A percentile compares a stretch with the other conserved stretches of the same genome.
These are phyloP conservation scores for Oreohelix idahoensis DNA, from an alignment of 1,140 invertebrate genomes.

Conservation along the genomic window DNA sequence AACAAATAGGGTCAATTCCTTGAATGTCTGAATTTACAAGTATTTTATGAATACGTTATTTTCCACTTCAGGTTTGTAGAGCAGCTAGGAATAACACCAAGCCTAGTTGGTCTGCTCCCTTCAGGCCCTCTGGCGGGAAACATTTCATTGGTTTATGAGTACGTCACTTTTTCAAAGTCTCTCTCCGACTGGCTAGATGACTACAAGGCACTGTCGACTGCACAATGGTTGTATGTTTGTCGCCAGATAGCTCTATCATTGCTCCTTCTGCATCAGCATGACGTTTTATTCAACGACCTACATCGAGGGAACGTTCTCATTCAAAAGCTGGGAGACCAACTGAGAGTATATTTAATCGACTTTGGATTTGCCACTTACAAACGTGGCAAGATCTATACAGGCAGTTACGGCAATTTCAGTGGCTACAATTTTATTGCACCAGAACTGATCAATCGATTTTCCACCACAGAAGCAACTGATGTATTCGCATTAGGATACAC, in stretches of 20 bases:
- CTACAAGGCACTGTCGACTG: neutral
- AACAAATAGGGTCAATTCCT: too few relatives aligned
- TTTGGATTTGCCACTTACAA: slow-evolving; percentile 8
- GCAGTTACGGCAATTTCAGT: neutral
- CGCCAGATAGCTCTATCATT: neutral
- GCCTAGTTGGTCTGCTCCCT: slow-evolving; percentile 28
- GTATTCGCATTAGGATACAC: neutral
- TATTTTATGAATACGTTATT: neutral
- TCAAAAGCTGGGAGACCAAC: neutral
- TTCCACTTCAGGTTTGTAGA: slow-evolving; percentile 12
- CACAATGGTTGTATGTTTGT: slow-evolving; percentile 14
- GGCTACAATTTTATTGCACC: neutral
- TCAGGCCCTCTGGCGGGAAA: slow-evolving; percentile 14
- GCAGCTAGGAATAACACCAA: neutral
- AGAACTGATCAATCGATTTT: neutral
- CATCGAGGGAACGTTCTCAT: slow-evolving; percentile 1
- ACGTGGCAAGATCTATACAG: neutral
- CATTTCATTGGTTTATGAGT: slow-evolving; percentile 36
- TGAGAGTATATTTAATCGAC: slow-evolving; percentile 5
- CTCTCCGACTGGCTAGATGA: slow-evolving; percentile 9
- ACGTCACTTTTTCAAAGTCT: neutral
- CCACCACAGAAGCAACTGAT: neutral
- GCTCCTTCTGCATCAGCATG: neutral
- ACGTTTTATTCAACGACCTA: slow-evolving; percentile 17
- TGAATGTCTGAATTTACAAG: too few relatives aligned